Conservation (phyloP, 1,140 invertebrate genomes). For the Neodiprion virginianus region DNA sequence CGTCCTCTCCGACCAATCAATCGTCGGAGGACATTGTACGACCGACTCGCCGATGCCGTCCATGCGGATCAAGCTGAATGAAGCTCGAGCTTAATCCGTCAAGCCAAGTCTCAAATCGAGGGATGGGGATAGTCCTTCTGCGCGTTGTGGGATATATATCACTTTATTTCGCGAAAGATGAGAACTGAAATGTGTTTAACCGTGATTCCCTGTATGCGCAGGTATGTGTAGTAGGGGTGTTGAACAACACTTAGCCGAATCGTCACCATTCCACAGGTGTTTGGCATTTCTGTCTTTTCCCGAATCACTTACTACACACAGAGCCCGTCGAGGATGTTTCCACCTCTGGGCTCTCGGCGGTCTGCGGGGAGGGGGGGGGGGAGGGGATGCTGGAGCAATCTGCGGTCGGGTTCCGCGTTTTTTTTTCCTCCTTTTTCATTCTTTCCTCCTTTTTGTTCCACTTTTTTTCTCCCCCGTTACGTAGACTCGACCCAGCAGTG, state of each 20-base stretch:
- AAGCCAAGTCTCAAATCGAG: too few species aligned
- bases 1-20: too few species aligned
- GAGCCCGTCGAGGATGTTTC: constrained; percentile 15
- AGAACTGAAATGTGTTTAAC: too few species aligned
- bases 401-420: neutral
- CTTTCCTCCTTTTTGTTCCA: constrained; percentile 17
- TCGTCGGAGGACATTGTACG: too few species aligned
- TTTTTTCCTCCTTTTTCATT: constrained; percentile 26
- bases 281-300: constrained; percentile 58
- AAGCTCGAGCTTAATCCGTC: too few species aligned
- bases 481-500: neutral
- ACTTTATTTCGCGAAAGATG: too few species aligned
- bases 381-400: neutral
- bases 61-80: too few species aligned
- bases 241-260: constrained; percentile 48
- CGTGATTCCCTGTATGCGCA: constrained; percentile 38
- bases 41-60: too few species aligned
- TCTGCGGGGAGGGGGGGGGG: neutral
- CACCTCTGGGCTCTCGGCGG: neutral
- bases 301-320: constrained; percentile 8
- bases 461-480: neutral
- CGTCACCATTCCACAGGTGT: constrained; percentile 62
- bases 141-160: too few species aligned
- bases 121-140: too few species aligned
- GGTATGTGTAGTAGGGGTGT: constrained; percentile 44